phyloP scores from a whole-genome alignment of 2,888 invertebrate species.

The Hirtodrosophila confusa region DNA sequence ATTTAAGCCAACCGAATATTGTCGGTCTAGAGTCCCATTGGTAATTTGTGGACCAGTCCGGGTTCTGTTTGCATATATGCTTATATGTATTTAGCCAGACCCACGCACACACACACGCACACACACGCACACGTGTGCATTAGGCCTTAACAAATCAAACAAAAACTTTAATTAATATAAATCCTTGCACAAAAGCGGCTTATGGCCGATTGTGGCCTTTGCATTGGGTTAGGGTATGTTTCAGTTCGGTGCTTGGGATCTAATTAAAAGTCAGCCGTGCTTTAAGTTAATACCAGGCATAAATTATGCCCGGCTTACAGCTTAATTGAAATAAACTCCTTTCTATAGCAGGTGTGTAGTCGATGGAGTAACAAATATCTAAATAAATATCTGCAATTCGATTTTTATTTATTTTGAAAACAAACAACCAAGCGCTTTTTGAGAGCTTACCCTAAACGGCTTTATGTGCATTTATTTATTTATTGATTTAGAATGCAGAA shows the following conservation, averaged over 20 bases:
- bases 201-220: slow-evolving; percentile 27
- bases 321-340: slow-evolving; percentile 14
- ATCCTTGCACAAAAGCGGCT: slow-evolving; percentile 45
- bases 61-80: neutral
- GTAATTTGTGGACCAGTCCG: slow-evolving; percentile 18
- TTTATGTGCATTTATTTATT: slow-evolving; percentile 3
- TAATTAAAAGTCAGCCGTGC: slow-evolving; percentile 58
- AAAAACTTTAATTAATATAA: slow-evolving; percentile 75
- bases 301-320: slow-evolving; percentile 36
- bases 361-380: slow-evolving; percentile 6
- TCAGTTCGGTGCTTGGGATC: slow-evolving; percentile 23
- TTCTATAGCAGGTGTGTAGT: slow-evolving; percentile 4
- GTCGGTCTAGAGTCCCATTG: slow-evolving; percentile 18
- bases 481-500: neutral
- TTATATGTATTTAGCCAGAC: neutral
- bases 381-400: too few species aligned
- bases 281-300: slow-evolving; percentile 35
- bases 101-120: slow-evolving; percentile 2
- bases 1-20: slow-evolving; percentile 40
- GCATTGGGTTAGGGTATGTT: neutral
- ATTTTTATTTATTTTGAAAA: too few species aligned
- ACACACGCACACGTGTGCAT: neutral
- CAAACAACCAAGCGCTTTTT: too few species aligned
- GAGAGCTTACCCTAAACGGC: too few species aligned
- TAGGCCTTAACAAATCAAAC: slow-evolving; percentile 53